Evolutionary conservation across 2,113 vertebrate genomes (phyloP).

Genomic region (Clarias gariepinus): DNA sequence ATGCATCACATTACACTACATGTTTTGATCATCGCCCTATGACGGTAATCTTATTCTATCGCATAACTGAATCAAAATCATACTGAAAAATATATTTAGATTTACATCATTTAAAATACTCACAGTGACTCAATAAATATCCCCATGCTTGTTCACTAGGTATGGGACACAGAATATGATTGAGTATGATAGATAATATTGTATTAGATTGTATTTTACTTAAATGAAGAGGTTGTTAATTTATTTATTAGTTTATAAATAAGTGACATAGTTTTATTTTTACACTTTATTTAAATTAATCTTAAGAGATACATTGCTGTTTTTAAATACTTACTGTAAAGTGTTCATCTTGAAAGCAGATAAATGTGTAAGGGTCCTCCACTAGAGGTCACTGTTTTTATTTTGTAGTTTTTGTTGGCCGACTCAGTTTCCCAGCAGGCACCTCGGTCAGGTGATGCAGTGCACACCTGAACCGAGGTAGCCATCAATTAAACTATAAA

Average conservation of each 20-base stretch:
- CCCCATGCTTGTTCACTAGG: background rate
- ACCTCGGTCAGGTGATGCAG: too few relatives aligned
- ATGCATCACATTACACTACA: background rate
- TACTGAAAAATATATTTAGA: background rate
- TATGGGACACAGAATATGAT: background rate
- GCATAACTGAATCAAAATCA: background rate
- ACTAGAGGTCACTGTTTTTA: too few relatives aligned
- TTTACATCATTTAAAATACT: background rate
- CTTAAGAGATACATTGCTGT: background rate
- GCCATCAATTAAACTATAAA: too few relatives aligned
- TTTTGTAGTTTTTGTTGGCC: too few relatives aligned
- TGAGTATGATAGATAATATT: background rate
- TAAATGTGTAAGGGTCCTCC: too few relatives aligned
- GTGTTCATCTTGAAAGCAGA: background rate
- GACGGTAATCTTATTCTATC: background rate
- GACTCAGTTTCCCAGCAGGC: too few relatives aligned
- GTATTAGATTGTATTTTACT: too few relatives aligned
- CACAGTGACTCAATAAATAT: background rate
- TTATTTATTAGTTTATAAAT: background rate
- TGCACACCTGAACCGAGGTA: too few relatives aligned
- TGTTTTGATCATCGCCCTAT: background rate
- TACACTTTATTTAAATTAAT: too few relatives aligned
- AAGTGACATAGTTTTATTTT: background rate
- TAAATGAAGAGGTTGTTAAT: background rate
- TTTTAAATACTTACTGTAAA: background rate